These are phyloP conservation scores for Sinocyclocheilus grahami DNA, from an alignment of 2,113 vertebrate species.

Conservation along the genomic window DNA sequence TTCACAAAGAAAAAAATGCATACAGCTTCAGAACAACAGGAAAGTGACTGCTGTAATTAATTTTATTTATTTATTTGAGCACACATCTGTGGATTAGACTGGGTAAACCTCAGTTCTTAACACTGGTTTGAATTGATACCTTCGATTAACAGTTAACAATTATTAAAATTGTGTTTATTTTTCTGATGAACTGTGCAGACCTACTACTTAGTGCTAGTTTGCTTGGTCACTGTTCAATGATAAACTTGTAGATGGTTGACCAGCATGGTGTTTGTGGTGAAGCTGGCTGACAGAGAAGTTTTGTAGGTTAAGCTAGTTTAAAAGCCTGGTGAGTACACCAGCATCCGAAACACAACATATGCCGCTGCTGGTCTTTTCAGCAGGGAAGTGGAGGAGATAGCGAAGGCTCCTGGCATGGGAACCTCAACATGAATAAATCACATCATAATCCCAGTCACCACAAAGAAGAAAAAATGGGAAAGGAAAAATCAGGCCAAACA, in stretches of 20 bases:
- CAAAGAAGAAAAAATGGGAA: constrained; percentile 52
- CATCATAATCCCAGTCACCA: constrained; percentile 67
- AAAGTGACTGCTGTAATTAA: too few species aligned
- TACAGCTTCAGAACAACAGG: too few species aligned
- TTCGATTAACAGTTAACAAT: background rate
- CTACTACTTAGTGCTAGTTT: background rate
- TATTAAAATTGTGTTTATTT: background rate
- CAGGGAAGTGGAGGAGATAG: constrained; percentile 43
- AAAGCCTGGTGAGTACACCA: background rate
- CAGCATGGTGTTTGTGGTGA: background rate
- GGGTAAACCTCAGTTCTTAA: background rate
- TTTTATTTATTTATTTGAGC: too few species aligned
- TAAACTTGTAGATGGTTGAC: background rate
- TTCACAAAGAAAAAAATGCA: too few species aligned
- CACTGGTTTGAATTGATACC: background rate
- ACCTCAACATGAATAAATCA: constrained; percentile 64
- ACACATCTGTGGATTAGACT: background rate
- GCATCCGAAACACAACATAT: background rate
- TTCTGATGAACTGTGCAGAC: background rate
- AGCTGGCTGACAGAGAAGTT: background rate
- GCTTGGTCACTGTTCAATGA: background rate
- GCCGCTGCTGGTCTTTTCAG: background rate
- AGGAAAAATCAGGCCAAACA: constrained; percentile 42
- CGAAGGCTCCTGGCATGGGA: constrained; percentile 57
- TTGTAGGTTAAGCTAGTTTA: background rate